Percentiles rank a stretch among this genome's conserved stretches.
These are phyloP conservation scores for Trichacis sp. DNA, from an alignment of 2,888 invertebrate genomes.

Conservation along the genomic window DNA sequence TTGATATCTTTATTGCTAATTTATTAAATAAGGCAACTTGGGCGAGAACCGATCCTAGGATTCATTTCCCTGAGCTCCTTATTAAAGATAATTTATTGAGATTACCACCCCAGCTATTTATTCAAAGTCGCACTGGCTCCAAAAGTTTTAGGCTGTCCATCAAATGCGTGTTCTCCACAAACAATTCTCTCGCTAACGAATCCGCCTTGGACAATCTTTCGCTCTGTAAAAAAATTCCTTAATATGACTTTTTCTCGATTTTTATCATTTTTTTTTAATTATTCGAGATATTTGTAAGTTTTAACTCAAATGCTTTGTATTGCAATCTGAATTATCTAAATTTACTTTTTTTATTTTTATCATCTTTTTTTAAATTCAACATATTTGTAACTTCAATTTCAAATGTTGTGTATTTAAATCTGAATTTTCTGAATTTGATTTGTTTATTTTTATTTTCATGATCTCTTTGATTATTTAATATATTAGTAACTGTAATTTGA, in stretches of 20 bases:
- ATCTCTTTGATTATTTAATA: too few species aligned
- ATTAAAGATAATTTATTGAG: too few species aligned
- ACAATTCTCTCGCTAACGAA: constrained; percentile 83
- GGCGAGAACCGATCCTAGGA: constrained; percentile 27
- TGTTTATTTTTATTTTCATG: too few species aligned
- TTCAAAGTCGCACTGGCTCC: constrained; percentile 67
- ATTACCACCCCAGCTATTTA: constrained; percentile 6
- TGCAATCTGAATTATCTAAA: constrained; percentile 8
- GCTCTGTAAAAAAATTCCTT: constrained; percentile 70
- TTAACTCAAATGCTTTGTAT: too few species aligned
- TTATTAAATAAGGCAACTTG: constrained; percentile 8
- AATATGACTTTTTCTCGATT: too few species aligned
- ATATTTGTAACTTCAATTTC: too few species aligned
- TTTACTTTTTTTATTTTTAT: background rate
- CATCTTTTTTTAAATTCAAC: too few species aligned
- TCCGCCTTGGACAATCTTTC: constrained; percentile 81
- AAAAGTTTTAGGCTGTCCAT: constrained; percentile 74
- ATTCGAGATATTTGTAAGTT: background rate
- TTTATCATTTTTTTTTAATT: too few species aligned
- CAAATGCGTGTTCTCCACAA: constrained; percentile 86
- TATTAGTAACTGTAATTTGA: too few species aligned
- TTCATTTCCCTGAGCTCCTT: constrained; percentile 40
- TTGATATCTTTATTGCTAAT: background rate
- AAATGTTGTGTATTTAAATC: too few species aligned
- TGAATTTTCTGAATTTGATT: background rate